These are phyloP conservation scores for Machimus rusticus DNA, from an alignment of 2,888 invertebrate genomes.

Conservation along the genomic window DNA sequence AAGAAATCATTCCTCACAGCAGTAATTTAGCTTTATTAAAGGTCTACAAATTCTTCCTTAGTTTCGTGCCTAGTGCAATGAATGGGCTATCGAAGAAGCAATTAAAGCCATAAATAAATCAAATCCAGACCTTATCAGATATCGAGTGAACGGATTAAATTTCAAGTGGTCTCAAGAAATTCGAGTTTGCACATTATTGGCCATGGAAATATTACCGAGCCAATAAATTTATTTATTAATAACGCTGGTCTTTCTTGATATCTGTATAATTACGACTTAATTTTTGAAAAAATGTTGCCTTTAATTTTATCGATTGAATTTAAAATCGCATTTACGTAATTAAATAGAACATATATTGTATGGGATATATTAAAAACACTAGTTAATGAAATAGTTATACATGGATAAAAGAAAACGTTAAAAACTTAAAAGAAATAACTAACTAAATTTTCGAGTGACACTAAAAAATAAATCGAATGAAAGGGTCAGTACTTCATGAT, in stretches of 20 bases:
- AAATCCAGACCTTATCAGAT: neutral
- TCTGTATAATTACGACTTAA: neutral
- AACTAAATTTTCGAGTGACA: too few relatives aligned
- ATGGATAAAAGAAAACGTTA: too few relatives aligned
- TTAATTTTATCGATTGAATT: neutral
- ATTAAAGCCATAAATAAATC: neutral
- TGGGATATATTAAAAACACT: too few relatives aligned
- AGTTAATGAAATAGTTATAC: too few relatives aligned
- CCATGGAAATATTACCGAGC: neutral
- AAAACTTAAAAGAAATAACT: too few relatives aligned
- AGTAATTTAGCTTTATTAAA: neutral
- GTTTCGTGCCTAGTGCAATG: neutral
- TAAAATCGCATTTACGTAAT: neutral
- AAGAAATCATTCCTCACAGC: neutral
- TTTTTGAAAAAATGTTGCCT: neutral
- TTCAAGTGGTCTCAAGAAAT: neutral
- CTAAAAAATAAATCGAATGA: too few relatives aligned
- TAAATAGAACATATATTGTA: neutral
- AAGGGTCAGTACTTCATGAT: too few relatives aligned
- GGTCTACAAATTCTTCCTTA: neutral
- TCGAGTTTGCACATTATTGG: neutral
- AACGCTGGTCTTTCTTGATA: neutral
- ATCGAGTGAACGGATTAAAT: neutral
- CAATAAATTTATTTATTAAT: neutral
- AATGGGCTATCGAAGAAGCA: neutral